Percentiles rank a stretch among this genome's conserved stretches.
Evolutionary conservation across 2,113 vertebrate species (phyloP).

Genomic region (Lophotis ruficrista): DNA sequence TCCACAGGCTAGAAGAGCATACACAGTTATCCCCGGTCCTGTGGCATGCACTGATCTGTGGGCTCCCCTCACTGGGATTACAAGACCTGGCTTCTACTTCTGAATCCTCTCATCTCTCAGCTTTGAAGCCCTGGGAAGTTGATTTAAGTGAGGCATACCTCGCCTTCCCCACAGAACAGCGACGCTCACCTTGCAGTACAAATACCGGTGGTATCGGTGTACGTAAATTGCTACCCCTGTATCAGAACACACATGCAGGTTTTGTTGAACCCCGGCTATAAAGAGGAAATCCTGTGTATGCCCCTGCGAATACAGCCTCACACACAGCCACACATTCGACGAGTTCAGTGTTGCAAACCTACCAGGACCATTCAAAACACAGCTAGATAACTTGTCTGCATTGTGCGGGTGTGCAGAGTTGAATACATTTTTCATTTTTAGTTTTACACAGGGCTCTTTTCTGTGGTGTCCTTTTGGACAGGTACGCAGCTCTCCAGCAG

Average conservation of each 20-base stretch:
- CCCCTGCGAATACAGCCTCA: background rate
- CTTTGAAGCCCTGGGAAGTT: background rate
- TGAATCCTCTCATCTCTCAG: background rate
- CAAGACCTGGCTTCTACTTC: background rate
- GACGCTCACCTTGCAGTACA: background rate
- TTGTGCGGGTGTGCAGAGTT: background rate
- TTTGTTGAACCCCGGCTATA: background rate
- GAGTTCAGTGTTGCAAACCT: background rate
- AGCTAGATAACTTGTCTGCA: background rate
- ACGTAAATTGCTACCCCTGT: background rate
- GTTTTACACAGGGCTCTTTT: background rate
- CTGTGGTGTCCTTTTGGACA: background rate
- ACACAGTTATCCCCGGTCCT: no score
- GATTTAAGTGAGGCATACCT: background rate
- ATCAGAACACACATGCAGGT: background rate
- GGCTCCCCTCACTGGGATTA: background rate
- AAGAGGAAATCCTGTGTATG: background rate
- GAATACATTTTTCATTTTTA: background rate
- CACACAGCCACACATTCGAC: background rate
- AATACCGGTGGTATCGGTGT: background rate
- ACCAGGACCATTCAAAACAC: background rate
- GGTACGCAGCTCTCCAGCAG: background rate
- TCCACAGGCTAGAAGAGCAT: background rate
- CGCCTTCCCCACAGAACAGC: background rate
- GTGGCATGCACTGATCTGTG: background rate